Evolutionary conservation across 2,797 vertebrate genomes (phyloP), one percentile per base, ranked within the genome.

Genomic region (Agapornis canus): DNA sequence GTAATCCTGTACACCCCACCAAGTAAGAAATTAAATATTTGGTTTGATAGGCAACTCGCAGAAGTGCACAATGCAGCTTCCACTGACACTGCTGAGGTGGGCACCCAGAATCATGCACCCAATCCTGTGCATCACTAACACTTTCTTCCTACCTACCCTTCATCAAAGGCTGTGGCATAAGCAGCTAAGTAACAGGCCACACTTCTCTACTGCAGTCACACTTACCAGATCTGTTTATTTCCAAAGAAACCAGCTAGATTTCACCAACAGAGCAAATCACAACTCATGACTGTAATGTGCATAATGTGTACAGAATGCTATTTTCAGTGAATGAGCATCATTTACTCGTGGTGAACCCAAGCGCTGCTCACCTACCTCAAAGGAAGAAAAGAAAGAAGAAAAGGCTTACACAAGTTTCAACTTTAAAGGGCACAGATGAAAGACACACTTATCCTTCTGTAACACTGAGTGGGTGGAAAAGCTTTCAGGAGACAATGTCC

Each of bases 21-120:
- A 70, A 68, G 10, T 19, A 23, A 27, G 19, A 79, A 54, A 43
- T 14, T 52, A 43, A 93, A 40, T 26, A 76, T 18, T 39, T 8
- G 6, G 23, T n/a, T 68, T 71, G 48, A 81, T 3, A 2, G 13
- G 27, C 48, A 78, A 68, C 43, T 57, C 7, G 4, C 27, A 79
- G 13, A 70, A 35, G 19, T 5, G 49, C 31, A 49, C 18, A 20
- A 26, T 6, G 37, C 32, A 51, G 61, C 48, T 63, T 71, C 69
- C 48, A 48, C 8, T 29, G 72, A 57, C 3, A 7, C 12, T 49
- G 35, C 31, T 0, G 4, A 48, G 15, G 35, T 0, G 0, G 37
- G 10, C 32, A 68, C 22, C 13, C 16, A 4, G 73, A 84, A 69
- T 3, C 3, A 2, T 19, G 43, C 6, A 37, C 32, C 20, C 42